Evolutionary conservation across 1,140 invertebrate species (phyloP), one percentile per base, ranked within the genome.

Genomic region (Drosophila quadrilineata): DNA sequence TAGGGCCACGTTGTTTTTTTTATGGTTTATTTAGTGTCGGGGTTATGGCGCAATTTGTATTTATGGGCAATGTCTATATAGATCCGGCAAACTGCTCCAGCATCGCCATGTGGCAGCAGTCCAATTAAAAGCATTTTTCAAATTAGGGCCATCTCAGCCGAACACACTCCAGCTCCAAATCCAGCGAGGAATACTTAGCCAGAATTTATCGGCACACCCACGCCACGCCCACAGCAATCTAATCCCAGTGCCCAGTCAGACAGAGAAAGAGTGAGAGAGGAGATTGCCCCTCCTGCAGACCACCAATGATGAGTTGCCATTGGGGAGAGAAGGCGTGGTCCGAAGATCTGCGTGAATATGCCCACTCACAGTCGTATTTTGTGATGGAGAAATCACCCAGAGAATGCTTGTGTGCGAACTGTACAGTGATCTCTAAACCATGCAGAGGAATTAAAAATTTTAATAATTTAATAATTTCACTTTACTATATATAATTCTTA

Each of bases 11-110:
- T 56, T n/a, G n/a, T n/a, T n/a, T n/a, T n/a, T 41, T 73, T 84
- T 77, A 84, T 65, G 79, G 69, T 74, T 84, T 84, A 77, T 84
- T 84, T 84, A 84, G 79, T 84, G 65, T 59, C 74, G 65, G 66
- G 77, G 79, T 85, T 84, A 84, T 84, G 79, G 79, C 79, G 77
- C 77, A 84, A 84, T 84, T 84, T 84, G 79, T 77, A 66, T 85
- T 84, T 82, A 82, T 77, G 77, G 56, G 43, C 63, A 12, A 38
- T 14, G 28, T 19, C 49, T n/a, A n/a, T n/a, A 45, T 26, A 43
- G 22, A 29, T 2, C 40, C 6, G 24, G 38, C 12, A 8, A 41
- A 9, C 36, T 45, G 12, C 50, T 36, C 21, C 40, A 40, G 17
- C 52, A 58, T 12, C 33, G 35, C 45, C 59, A 84, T 77, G 70